A percentile compares a stretch with the other conserved stretches of the same genome.
Evolutionary conservation across 1,140 invertebrate species (phyloP).

Genomic region (Trachymyrmex cornetzi): DNA sequence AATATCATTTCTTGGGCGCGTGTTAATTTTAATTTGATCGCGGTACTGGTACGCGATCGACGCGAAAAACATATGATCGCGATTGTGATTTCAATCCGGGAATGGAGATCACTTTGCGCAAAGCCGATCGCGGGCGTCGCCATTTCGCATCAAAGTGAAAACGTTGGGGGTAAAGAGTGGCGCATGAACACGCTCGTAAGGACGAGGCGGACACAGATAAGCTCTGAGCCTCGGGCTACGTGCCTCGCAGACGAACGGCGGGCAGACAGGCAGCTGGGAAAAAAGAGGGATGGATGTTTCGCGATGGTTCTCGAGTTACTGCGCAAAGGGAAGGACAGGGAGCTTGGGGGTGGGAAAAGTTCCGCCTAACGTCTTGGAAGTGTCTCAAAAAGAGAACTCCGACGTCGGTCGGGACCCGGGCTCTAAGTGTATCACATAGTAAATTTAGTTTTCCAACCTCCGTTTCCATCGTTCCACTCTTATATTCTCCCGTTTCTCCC

Average conservation of each 20-base stretch:
- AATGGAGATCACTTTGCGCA: constrained; percentile 39
- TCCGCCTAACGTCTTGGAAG: constrained; percentile 84
- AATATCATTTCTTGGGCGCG: constrained; percentile 77
- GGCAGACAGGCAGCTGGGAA: constrained; percentile 27
- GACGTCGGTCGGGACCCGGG: constrained; percentile 67
- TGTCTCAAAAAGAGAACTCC: constrained; percentile 84
- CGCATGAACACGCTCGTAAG: constrained; percentile 60
- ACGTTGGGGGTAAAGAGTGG: constrained; percentile 52
- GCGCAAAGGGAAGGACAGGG: constrained; percentile 15
- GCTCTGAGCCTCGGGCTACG: constrained; percentile 54
- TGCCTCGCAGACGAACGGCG: constrained; percentile 66
- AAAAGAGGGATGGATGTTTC: constrained; percentile 62
- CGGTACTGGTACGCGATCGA: too few species aligned
- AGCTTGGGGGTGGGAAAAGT: constrained; percentile 74
- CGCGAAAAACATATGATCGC: too few species aligned
- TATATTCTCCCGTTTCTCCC: constrained; percentile 13
- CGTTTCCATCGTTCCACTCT: constrained; percentile 62
- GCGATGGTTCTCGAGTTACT: constrained; percentile 76
- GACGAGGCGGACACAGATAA: constrained; percentile 52
- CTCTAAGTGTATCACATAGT: constrained; percentile 87
- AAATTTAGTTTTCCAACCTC: constrained; percentile 85
- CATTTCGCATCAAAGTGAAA: constrained; percentile 69
- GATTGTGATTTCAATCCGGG: constrained; percentile 22
- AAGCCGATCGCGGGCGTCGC: constrained; percentile 46
- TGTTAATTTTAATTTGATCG: too few species aligned